Evolutionary conservation across 2,888 invertebrate species (phyloP), one percentile per base, ranked within the genome.

Genomic region (Anthoptus insignis): DNA sequence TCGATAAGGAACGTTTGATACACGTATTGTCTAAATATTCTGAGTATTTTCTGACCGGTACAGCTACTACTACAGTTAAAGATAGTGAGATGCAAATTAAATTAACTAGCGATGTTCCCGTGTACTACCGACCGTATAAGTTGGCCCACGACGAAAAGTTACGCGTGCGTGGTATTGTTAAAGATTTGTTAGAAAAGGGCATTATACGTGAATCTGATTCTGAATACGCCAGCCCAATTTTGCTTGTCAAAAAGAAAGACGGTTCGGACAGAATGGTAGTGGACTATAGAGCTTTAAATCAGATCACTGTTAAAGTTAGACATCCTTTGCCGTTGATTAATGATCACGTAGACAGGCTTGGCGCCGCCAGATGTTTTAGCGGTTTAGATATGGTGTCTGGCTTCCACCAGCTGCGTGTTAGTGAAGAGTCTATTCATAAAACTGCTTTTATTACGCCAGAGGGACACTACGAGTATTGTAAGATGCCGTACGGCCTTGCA

Each of bases 151-250:
- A 50, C 1, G 50, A 50, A n/a, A 50, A 50, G n/a, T 27, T 50
- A 3, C 24, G 27, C 3, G 50, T 50, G 2, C 27, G 50, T 14
- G 14, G 27, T 4, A 50, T 50, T 14, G 14, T 50, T n/a, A 22
- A 24, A 27, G 50, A 50, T 14, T 8, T 50, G 2, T 4, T 22
- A 22, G 59, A 34, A 2, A 49, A 49, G 13, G 11, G 16, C 3
- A 49, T 49, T 3, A 49, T 49, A 5, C 22, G 49, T 13, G 49
- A 49, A n/a, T 49, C 49, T 6, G 2, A n/a, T 1, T 49, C 49
- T 24, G 22, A 49, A 14, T 49, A 49, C 14, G 22, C 47, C 47
- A 47, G 47, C 22, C 47, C 47, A 21, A 47, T 47, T 22, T 22
- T 47, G 3, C 22, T 47, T 3, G 49, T 49, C 0, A 49, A 49